Evolutionary conservation across 2,888 invertebrate species (phyloP), one percentile per base, ranked within the genome.

Genomic region (Sympetrum striolatum): DNA sequence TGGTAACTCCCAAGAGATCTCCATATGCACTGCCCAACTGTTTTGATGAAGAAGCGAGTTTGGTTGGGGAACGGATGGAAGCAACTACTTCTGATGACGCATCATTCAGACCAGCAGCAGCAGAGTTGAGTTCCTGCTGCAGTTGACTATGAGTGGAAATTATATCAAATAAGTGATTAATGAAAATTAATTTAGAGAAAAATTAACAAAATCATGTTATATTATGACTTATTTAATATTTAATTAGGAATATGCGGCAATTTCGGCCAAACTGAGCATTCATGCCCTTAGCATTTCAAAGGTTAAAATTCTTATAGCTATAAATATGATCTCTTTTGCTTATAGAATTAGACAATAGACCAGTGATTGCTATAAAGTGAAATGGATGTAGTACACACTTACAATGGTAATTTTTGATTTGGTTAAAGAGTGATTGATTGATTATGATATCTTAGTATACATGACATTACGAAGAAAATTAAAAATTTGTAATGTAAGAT

Each of bases 11-110:
- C 60, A 98, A 94, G 91, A 98, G 95, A 90, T 97, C 95, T 92
- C 96, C 96, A 94, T 97, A 98, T 64, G 97, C 96, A 91, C 95
- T 94, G 0, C 97, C 96, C 94, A 98, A 98, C 91, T 96, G 95
- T 91, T 96, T 96, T n/a, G 97, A 96, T 25, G 96, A 96, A 80
- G 95, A 95, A 0, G 97, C 97, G 86, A 98, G 94, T 90, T 94
- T 94, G 0, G 96, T 95, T 0, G 97, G 96, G 80, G 96, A 95
- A 44, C 96, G 96, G 15, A 98, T 97, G 0, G 97, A 96, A 37
- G 96, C 96, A 0, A 97, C 98, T 22, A 99, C 97, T 91, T 97
- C 96, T 0, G 97, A 96, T 0, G 98, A 97, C 0, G 98, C 97
- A 91, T 96, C 96, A 94, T 97, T 98, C 90, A 99, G 95, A 90